Evolutionary conservation across 2,113 vertebrate species (phyloP), one percentile per base, ranked within the genome.

Genomic region (Carassius auratus): DNA sequence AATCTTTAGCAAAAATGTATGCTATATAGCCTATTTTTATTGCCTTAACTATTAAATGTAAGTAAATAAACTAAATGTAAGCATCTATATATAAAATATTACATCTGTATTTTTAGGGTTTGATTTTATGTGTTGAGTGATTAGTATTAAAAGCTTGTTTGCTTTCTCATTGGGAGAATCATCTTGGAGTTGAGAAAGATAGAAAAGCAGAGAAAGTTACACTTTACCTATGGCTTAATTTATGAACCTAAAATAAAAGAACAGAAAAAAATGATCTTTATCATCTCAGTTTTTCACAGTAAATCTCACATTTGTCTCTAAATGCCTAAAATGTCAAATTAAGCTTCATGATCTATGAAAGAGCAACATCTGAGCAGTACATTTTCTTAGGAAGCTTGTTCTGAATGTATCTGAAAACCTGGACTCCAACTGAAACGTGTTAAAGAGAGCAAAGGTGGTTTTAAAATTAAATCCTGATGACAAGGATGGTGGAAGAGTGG

Each of bases 1-100:
- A 89, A 89, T 87, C 75, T 87, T 64, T 90, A 90, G 77, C 36
- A 90, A 94, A 92, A 92, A 87, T 93, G 94, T 95, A 93, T 96
- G 87, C 85, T 75, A 81, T 45, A 42, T 93, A 45, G 52, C 52
- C 52, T 85, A 81, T 89, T 88, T 87, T 89, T 92, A 89, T 86
- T 89, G 87, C 88, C 87, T 87, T 91, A 90, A 15, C 71, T 75
- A 14, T 85, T 86, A 86, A 87, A 90, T 93, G 92, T 93, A 89
- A 90, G 89, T 88, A 91, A 92, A 91, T 89, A 89, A 92, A 91
- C 85, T 89, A 87, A 84, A 38, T 88, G 74, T 89, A 81, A 86
- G 79, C 79, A 78, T 69, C 33, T 86, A 64, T 86, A 73, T 33
- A 36, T 82, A 52, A n/a, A 50, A 75, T 86, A 45, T 26, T n/a